Evolutionary conservation across 2,113 vertebrate species (phyloP).

Genomic region (Chloropsis hardwickii): DNA sequence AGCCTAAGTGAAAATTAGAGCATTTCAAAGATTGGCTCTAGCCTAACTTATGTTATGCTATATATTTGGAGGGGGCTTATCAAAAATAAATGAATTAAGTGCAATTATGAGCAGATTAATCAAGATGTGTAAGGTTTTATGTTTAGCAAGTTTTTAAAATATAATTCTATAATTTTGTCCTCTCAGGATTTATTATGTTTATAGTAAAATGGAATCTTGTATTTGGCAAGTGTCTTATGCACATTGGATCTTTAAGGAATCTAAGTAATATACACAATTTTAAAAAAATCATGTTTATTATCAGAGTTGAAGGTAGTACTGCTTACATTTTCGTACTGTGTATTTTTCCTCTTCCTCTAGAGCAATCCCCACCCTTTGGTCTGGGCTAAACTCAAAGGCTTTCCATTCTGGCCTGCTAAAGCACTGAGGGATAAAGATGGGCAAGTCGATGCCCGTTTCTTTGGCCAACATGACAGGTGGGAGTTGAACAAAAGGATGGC

Average conservation of each 20-base stretch:
- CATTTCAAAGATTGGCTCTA: neutral
- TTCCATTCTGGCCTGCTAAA: conserved; percentile 99
- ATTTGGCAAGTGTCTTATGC: neutral
- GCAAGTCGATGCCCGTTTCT: conserved; percentile 97
- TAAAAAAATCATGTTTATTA: neutral
- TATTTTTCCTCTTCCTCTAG: conserved; percentile 74
- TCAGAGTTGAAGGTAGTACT: neutral
- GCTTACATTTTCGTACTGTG: neutral
- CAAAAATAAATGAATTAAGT: neutral
- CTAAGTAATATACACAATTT: neutral
- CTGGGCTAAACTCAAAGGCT: conserved; percentile 98
- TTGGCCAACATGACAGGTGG: conserved; percentile 97
- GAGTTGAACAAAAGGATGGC: neutral
- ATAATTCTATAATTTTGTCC: neutral
- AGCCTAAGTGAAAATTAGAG: neutral
- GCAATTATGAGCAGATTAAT: fast-evolving
- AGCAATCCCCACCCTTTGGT: conserved; percentile 96
- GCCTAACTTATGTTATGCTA: fast-evolving
- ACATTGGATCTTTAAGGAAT: neutral
- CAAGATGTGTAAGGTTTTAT: neutral
- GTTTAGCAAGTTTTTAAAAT: neutral
- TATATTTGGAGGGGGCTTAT: neutral
- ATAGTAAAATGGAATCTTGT: neutral
- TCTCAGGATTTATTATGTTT: neutral
- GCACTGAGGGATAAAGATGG: conserved; percentile 95